Conservation (phyloP, 2,888 invertebrate species). For the Cepaea hortensis region DNA sequence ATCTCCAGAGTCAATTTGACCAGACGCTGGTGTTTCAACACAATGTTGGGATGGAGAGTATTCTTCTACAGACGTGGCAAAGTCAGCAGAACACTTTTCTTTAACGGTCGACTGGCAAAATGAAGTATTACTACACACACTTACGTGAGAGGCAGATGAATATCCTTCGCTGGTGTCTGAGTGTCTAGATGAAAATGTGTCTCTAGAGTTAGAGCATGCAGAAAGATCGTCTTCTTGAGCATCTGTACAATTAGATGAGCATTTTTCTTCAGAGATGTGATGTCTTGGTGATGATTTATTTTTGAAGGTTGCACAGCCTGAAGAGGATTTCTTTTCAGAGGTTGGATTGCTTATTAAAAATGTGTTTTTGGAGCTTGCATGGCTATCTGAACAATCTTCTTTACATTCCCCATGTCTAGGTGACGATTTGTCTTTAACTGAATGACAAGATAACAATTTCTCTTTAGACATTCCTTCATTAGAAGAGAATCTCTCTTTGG, state of each 20-base stretch:
- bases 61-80: no score
- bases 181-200: background rate
- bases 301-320: background rate
- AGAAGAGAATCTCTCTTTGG: background rate
- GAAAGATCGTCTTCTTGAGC: background rate
- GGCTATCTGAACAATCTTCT: background rate
- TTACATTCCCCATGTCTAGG: background rate
- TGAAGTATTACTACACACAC: background rate
- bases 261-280: background rate
- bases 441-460: background rate
- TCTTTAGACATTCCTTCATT: background rate
- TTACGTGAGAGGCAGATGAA: background rate
- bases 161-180: background rate
- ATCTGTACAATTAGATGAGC: background rate
- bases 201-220: background rate
- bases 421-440: background rate
- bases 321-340: background rate
- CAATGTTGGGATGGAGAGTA: no score
- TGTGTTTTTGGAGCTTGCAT: background rate
- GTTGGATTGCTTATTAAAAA: background rate
- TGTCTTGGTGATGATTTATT: background rate
- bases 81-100: no score
- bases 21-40: no score
- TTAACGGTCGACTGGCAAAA: no score
- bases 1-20: no score